A percentile compares a stretch with the other conserved stretches of the same genome.
Conservation (phyloP, 2,113 vertebrate species). For the Eulemur macaco region DNA sequence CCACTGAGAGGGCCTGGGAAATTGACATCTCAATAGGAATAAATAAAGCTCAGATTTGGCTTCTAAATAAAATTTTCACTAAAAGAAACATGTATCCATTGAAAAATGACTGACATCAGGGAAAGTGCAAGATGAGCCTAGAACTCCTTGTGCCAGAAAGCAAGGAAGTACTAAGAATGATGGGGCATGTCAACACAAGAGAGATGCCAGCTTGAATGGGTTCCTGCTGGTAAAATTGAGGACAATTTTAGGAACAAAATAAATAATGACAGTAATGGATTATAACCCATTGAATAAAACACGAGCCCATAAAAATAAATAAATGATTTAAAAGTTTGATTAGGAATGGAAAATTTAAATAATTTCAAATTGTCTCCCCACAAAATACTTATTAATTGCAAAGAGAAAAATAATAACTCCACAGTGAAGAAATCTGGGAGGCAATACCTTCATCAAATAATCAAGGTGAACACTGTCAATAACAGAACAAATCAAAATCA, state of each 20-base stretch:
- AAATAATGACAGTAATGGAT: not conserved
- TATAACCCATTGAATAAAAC: not conserved
- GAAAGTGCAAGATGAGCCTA: not conserved
- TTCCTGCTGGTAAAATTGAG: not conserved
- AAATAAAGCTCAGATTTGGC: not conserved
- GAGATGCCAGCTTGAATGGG: not conserved
- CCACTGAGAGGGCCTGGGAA: not conserved
- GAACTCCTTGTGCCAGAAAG: not conserved
- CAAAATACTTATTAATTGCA: not conserved
- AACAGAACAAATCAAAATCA: not conserved
- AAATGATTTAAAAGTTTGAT: not conserved
- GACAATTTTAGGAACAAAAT: not conserved
- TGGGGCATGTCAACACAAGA: not conserved
- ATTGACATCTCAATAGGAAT: not conserved
- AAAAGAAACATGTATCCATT: not conserved
- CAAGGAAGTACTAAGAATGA: not conserved
- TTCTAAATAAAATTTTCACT: conserved; percentile 1
- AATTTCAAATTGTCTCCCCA: not conserved
- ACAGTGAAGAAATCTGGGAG: not conserved
- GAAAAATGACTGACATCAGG: not conserved
- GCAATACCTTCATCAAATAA: not conserved
- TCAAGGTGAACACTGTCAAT: not conserved
- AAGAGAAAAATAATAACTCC: not conserved
- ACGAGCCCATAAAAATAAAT: not conserved
- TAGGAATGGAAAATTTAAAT: not conserved